Percentiles rank a stretch among this genome's conserved stretches.
Conservation (phyloP, 1,140 invertebrate genomes). For the Carposina sasakii region DNA sequence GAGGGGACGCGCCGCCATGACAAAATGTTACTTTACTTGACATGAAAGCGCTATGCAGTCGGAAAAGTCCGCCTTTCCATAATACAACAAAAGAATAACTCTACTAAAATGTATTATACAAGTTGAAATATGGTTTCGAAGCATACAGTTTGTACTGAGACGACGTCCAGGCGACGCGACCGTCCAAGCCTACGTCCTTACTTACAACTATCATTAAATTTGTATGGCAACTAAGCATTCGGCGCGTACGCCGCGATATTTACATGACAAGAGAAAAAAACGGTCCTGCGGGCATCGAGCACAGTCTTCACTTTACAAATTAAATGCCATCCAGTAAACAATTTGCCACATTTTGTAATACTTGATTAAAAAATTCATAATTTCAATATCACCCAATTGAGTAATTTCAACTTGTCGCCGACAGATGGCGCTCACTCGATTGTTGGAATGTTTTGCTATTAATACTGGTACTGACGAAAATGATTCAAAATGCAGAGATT, state of each 20-base stretch:
- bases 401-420: conserved; percentile 49
- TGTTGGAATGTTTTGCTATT: conserved; percentile 62
- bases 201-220: conserved; percentile 61
- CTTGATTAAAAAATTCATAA: conserved; percentile 43
- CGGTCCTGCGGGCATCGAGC: conserved; percentile 49
- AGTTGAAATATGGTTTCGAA: too few relatives aligned
- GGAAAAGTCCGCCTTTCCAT: too few relatives aligned
- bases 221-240: conserved; percentile 70
- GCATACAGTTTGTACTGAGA: too few relatives aligned
- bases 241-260: conserved; percentile 60
- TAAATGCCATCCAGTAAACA: conserved; percentile 36
- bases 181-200: conserved; percentile 46
- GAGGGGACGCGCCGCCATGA: too few relatives aligned
- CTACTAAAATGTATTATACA: too few relatives aligned
- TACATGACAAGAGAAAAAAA: conserved; percentile 43
- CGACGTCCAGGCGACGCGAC: too few relatives aligned
- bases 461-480: conserved; percentile 59
- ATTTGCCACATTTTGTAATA: conserved; percentile 59
- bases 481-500: conserved; percentile 31
- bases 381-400: conserved; percentile 64
- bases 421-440: conserved; percentile 51
- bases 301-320: conserved; percentile 35
- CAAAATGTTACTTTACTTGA: too few relatives aligned
- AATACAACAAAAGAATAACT: too few relatives aligned
- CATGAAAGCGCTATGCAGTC: too few relatives aligned